Evolutionary conservation across 2,113 vertebrate genomes (phyloP).

Genomic region (Cochlearius cochlearius): DNA sequence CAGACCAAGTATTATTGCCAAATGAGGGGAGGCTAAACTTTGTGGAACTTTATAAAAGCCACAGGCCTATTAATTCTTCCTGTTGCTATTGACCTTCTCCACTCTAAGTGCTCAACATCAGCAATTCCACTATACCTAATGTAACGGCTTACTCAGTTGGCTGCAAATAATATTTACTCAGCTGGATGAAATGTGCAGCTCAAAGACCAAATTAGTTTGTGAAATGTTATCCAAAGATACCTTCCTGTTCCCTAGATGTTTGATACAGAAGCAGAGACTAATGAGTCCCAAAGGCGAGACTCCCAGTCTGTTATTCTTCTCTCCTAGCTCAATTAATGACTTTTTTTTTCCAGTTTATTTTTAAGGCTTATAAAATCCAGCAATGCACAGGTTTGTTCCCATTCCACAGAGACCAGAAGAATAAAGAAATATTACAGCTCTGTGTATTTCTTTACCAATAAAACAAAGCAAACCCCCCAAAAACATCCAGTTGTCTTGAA

Average conservation of each 20-base stretch:
- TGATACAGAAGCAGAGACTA: slow-evolving; percentile 9
- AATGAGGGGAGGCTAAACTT: slow-evolving; percentile 12
- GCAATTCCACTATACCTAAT: not conserved
- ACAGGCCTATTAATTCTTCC: not conserved
- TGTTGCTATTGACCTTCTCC: not conserved
- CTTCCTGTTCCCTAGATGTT: not conserved
- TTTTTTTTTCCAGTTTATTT: slow-evolving; percentile 1
- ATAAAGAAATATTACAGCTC: not conserved
- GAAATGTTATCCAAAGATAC: slow-evolving; percentile 3
- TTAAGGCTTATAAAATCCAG: not conserved
- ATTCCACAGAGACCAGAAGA: not conserved
- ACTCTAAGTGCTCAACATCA: not conserved
- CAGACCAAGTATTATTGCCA: not conserved
- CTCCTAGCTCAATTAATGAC: not conserved
- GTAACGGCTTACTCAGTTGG: not conserved
- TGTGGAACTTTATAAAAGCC: not conserved
- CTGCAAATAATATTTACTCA: slow-evolving; percentile 29
- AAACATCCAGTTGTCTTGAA: not conserved
- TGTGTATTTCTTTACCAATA: not conserved
- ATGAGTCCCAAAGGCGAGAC: slow-evolving; percentile 15
- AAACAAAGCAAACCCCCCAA: not conserved
- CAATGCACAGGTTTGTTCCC: not conserved
- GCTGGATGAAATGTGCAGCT: slow-evolving; percentile 5
- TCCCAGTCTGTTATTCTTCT: not conserved
- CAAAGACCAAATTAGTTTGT: not conserved